A percentile compares a stretch with the other conserved stretches of the same genome.
phyloP scores from a whole-genome alignment of 2,888 invertebrate species.

The Zhuqinia jingwanae region DNA sequence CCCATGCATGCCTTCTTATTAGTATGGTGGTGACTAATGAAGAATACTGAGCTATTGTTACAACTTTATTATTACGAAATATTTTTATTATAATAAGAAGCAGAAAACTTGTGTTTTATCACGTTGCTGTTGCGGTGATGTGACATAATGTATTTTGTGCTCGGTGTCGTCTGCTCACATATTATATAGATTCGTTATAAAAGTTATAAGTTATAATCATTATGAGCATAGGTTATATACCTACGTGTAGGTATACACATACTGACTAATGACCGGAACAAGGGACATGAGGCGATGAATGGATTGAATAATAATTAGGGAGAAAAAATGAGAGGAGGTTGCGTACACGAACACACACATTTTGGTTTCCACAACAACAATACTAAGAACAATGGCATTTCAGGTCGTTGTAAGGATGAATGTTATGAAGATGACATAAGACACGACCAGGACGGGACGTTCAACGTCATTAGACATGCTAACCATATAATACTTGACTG shows the following conservation, averaged over 20 bases:
- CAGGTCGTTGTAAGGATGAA: no score
- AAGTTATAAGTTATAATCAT: no score
- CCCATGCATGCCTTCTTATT: no score
- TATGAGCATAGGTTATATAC: no score
- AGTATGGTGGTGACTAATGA: slow-evolving; percentile 20
- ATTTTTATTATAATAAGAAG: not conserved
- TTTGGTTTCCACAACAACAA: no score
- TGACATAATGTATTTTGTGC: not conserved
- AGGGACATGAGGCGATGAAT: slow-evolving; percentile 39
- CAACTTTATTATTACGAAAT: slow-evolving; percentile 3
- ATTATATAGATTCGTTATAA: not conserved
- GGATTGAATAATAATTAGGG: slow-evolving; percentile 51
- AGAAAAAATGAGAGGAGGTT: slow-evolving; percentile 9
- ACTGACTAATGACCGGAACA: slow-evolving; percentile 66
- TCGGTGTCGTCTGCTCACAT: not conserved
- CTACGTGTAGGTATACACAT: not conserved
- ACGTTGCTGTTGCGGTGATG: not conserved
- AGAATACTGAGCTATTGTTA: slow-evolving; percentile 14
- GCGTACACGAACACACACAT: not conserved
- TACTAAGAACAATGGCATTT: no score
- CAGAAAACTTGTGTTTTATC: slow-evolving; percentile 22
- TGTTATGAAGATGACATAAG: no score
- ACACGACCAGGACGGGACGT: no score
- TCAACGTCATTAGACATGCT: no score
- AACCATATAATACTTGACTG: no score